Evolutionary conservation across 2,888 invertebrate genomes (phyloP), one percentile per base, ranked within the genome.

Genomic region (Drosophila aldrichi): DNA sequence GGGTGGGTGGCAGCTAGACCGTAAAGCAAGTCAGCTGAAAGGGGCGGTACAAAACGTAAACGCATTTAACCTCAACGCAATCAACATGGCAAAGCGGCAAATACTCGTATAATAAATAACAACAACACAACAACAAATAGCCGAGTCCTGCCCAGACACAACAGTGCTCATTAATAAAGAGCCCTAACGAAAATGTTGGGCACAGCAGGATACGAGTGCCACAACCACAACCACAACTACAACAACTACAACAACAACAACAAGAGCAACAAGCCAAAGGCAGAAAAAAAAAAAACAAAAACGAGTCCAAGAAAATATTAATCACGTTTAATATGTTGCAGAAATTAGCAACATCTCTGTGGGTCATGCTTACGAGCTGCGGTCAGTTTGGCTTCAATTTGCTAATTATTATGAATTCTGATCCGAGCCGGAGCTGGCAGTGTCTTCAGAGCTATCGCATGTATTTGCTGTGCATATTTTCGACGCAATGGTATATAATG

Each of bases 301-400:
- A n/a, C n/a, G 29, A 44, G 57, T 32, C 63, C 57, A 70, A 67
- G 67, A 74, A 79, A 81, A 87, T 85, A 89, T 89, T 86, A 86
- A 86, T 86, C 82, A 81, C 85, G 80, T 81, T 89, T 86, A 83
- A 86, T 86, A 89, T 84, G 81, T 86, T 81, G 82, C 74, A 62
- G 75, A 81, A 87, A 85, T 87, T 87, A 81, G 84, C 76, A 71
- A 41, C 55, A 18, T 58, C 61, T 62, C 32, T 48, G 55, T 52
- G 61, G 61, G 55, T 61, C 70, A 40, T 22, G 55, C 70, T 43
- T 49, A 61, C 43, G 49, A 59, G 46, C 46, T 46, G 54, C 43
- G 56, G 58, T 66, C 38, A 46, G 44, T 56, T 64, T 48, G 12
- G 51, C 44, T 71, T 46, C 67, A 67, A 73, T 71, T 76, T 25